Evolutionary conservation across 2,797 vertebrate species (phyloP), one percentile per base, ranked within the genome.

Genomic region (Darevskia nairensis): DNA sequence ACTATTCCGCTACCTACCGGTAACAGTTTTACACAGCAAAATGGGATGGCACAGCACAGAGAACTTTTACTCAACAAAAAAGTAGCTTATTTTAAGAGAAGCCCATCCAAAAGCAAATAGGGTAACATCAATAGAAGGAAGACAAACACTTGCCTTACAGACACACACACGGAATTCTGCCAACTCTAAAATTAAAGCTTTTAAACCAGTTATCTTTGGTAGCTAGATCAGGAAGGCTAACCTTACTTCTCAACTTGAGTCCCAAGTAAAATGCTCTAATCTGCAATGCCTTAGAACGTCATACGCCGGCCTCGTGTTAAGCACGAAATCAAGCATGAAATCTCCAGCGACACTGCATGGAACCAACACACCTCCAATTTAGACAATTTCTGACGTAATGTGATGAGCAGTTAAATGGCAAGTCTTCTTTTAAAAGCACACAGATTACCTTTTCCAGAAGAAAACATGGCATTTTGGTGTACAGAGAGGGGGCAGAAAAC

Each of bases 131-230:
- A 92, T 35, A 75, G 41, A 80, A 84, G 80, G 87, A 85, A 88
- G 86, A 76, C 72, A 86, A 92, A 77, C 86, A 66, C 90, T 88
- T 91, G 92, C 80, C 78, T 83, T 87, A 86, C 78, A 90, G 25
- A 82, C 64, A 74, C 27, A 75, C 71, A 59, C 8, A 44, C 69
- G 27, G 81, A 85, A 91, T 81, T 80, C 88, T 79, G 89, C 90
- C 86, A 91, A 89, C 75, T 84, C 75, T 79, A 94, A 92, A 35
- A 88, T 94, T 95, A 96, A 95, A 96, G 94, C 93, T 95, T 93
- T 93, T 89, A 3, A 96, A 95, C 88, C 90, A 82, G 85, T 91
- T 86, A 90, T 96, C 96, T 97, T 97, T 96, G 95, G 96, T 97
- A 96, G 96, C 85, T 95, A 94, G 85, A 88, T 94, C 89, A 92